A percentile compares a stretch with the other conserved stretches of the same genome.
Evolutionary conservation across 2,797 vertebrate species (phyloP).

Genomic region (Tiaroga cobitis): DNA sequence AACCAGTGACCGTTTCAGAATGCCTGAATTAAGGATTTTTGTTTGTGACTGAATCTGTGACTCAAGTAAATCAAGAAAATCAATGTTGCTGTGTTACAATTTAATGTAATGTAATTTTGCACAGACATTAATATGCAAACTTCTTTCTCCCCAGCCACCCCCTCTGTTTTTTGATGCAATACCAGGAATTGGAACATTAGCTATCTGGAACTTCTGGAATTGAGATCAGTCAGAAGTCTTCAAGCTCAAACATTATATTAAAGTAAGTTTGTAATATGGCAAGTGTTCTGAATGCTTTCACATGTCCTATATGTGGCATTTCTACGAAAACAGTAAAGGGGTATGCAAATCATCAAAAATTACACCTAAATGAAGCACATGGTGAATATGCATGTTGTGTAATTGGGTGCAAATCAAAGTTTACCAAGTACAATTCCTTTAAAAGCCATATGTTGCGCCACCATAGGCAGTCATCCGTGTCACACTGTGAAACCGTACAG

Average conservation of each 20-base stretch:
- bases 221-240: background rate
- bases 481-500: constrained; percentile 22
- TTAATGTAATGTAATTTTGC: background rate
- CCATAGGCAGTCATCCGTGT: constrained; percentile 24
- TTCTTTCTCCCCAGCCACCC: background rate
- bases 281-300: constrained; percentile 16
- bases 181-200: constrained; percentile 5
- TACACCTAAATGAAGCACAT: constrained; percentile 49
- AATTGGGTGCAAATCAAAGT: constrained; percentile 44
- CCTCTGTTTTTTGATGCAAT: too few relatives aligned
- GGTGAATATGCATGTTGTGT: constrained; percentile 43
- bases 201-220: background rate
- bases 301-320: constrained; percentile 34
- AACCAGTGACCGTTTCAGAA: too few relatives aligned
- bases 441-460: constrained; percentile 49
- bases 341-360: constrained; percentile 53
- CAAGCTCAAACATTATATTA: background rate
- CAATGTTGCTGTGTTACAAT: background rate
- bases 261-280: constrained; percentile 24
- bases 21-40: too few relatives aligned
- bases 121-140: constrained; percentile 10
- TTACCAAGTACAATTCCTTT: constrained; percentile 50
- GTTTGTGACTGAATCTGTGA: too few relatives aligned
- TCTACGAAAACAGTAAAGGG: constrained; percentile 36
- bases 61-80: background rate